phyloP scores from a whole-genome alignment of 2,797 vertebrate species.

The Vireo griseus region DNA sequence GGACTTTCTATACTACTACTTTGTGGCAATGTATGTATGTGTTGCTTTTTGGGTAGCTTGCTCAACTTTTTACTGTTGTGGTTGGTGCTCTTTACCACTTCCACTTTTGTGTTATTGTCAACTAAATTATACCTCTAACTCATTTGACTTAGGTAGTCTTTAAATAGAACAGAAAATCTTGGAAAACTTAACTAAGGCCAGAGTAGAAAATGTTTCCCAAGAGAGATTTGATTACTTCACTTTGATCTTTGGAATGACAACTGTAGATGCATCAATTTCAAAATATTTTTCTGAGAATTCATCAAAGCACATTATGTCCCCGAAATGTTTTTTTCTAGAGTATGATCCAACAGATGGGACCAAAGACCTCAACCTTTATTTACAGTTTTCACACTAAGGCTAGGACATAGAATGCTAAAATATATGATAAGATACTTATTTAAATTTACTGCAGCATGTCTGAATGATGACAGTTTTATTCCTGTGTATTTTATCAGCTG shows the following conservation, averaged over 20 bases:
- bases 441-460: not conserved
- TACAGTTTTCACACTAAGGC: not conserved
- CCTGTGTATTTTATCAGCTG: not conserved
- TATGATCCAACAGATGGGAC: not conserved
- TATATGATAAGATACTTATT: not conserved
- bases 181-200: not conserved
- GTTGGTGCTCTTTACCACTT: not conserved
- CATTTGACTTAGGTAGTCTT: not conserved
- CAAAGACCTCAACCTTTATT: not conserved
- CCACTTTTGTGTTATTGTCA: not conserved
- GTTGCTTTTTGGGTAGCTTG: not conserved
- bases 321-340: accelerated
- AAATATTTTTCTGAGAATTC: not conserved
- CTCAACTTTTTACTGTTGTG: not conserved
- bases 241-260: conserved; percentile 5
- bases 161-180: not conserved
- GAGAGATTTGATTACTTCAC: not conserved
- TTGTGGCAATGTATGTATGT: not conserved
- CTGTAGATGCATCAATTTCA: not conserved
- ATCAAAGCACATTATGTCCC: not conserved
- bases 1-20: not conserved
- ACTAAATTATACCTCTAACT: not conserved
- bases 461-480: not conserved
- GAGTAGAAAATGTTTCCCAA: not conserved
- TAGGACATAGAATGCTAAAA: not conserved